These are phyloP conservation scores for Acleris holmiana DNA, from an alignment of 2,888 invertebrate genomes.

Conservation along the genomic window DNA sequence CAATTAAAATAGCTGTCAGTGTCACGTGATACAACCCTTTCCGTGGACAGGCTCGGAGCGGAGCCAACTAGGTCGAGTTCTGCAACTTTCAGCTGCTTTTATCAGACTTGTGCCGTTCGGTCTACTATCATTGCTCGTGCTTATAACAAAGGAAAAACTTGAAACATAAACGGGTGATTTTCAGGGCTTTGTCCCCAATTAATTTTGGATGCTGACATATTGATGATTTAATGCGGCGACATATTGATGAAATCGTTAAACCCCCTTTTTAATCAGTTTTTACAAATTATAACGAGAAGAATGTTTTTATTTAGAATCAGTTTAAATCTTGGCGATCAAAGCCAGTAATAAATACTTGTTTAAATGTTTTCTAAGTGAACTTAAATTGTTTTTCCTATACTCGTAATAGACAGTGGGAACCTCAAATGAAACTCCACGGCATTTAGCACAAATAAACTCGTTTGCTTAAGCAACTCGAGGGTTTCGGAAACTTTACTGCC, in stretches of 20 bases:
- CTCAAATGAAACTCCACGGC: constrained; percentile 13
- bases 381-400: not conserved
- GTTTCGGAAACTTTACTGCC: constrained; percentile 30
- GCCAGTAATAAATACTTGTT: no score
- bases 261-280: no score
- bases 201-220: no score
- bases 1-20: constrained; percentile 2
- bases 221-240: no score
- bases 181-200: not conserved
- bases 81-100: constrained; percentile 72
- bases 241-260: no score
- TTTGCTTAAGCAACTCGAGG: constrained; percentile 14
- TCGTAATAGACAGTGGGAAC: constrained; percentile 3
- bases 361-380: no score
- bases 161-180: not conserved
- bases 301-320: no score
- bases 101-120: constrained; percentile 55
- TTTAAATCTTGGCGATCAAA: no score
- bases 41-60: constrained; percentile 66
- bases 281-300: no score
- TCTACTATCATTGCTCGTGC: constrained; percentile 19
- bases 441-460: constrained; percentile 23
- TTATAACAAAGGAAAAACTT: constrained; percentile 10
- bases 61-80: constrained; percentile 80
- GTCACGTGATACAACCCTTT: constrained; percentile 57